Base-by-base conservation (phyloP, 1,140 invertebrate species). In the Cydia pomonella region DNA sequence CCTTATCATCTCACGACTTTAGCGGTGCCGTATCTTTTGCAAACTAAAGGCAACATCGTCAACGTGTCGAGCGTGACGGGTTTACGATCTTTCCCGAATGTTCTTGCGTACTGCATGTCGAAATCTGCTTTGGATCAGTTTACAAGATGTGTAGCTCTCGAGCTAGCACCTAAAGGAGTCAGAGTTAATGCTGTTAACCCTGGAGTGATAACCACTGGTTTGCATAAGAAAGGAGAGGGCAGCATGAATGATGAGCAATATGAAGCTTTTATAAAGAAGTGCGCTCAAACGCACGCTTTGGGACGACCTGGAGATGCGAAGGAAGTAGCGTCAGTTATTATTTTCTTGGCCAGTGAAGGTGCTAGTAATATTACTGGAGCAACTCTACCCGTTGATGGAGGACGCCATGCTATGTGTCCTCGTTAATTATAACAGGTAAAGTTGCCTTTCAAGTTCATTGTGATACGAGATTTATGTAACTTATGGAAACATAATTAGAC, bases 61-160 rank as follows among this genome's bases (percentile, higher is more conserved):
- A 98, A 98, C 90, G 95, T 98, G 3, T 97, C 96, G 1, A 97
- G 96, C 86, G 95, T 97, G 1, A 95, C 94, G 82, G 97, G 96
- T n/a, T 82, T 96, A 27, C 91, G 96, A 90, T 94, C 96, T 10
- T 96, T 96, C 77, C 93, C 95, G 25, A 94, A 94, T 79, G 90
- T 95, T 41, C 86, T 96, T 71, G 94, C 96, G 0, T 98, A 98
- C 84, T 96, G 95, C 80, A 95, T 97, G 93, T 97, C 96, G 29
- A 98, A 98, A 93, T 90, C 96, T 76, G 96, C 97, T 21, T 79
- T 98, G 10, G 97, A 98, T 92, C 97, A 97, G 82, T 94, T 98
- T 64, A 97, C 97, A 12, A 93, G 95, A 83, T 97, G 96, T 78
- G 84, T 94, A 18, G 94, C 95, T 23, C 92, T 97, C 75, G 96